A percentile compares a stretch with the other conserved stretches of the same genome.
Conservation (phyloP, 2,113 vertebrate species). For the Anseranas semipalmata region DNA sequence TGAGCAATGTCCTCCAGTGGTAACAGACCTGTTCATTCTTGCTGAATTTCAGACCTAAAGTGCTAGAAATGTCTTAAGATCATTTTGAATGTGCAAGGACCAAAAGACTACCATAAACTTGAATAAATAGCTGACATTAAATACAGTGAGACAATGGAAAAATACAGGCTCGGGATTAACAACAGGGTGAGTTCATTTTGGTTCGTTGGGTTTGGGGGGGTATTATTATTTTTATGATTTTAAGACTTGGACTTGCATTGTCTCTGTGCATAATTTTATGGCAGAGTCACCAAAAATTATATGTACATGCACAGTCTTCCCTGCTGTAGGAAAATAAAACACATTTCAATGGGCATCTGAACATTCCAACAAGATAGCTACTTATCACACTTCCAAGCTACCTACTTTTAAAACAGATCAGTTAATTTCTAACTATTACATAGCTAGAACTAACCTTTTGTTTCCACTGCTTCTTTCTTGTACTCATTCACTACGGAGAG, state of each 20-base stretch:
- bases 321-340: not conserved
- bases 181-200: not conserved
- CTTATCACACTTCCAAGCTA: not conserved
- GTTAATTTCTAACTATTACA: not conserved
- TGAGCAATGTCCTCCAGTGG: not conserved
- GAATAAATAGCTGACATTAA: not conserved
- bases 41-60: not conserved
- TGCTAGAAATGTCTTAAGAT: not conserved
- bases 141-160: not conserved
- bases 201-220: not conserved
- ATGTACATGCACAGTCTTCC: fast-evolving
- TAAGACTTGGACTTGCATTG: not conserved
- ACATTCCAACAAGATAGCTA: not conserved
- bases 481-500: not conserved
- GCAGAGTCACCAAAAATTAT: not conserved
- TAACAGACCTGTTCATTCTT: not conserved
- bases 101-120: not conserved
- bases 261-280: not conserved
- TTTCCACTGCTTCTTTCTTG: not conserved
- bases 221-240: not conserved
- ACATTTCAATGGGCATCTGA: not conserved
- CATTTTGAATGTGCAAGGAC: not conserved
- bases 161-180: not conserved
- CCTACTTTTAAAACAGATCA: not conserved
- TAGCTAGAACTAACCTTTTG: not conserved